Evolutionary conservation across 2,113 vertebrate genomes (phyloP).

Genomic region (Chrysochloris asiatica): DNA sequence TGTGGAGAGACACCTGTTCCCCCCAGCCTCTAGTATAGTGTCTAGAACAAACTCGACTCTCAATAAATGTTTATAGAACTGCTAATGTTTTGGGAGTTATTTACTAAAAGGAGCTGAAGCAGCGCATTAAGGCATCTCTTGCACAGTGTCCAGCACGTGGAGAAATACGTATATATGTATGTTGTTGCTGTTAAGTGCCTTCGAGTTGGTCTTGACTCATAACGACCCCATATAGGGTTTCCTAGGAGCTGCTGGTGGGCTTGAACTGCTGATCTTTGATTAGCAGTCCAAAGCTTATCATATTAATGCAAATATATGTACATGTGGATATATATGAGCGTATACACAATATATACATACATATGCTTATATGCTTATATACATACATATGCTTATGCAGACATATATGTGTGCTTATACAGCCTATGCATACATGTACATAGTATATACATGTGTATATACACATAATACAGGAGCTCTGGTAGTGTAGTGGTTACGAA

Average conservation of each 20-base stretch:
- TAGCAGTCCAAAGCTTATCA: no score
- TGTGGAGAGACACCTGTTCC: not conserved
- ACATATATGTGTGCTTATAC: no score
- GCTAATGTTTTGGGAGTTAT: not conserved
- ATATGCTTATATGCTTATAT: not conserved
- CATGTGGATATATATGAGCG: not conserved
- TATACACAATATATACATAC: not conserved
- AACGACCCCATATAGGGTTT: no score
- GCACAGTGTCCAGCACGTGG: not conserved
- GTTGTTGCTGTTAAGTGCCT: no score
- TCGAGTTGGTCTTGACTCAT: no score
- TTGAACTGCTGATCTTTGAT: no score
- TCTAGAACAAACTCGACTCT: not conserved
- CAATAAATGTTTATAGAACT: not conserved
- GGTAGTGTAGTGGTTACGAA: no score
- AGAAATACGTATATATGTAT: not conserved
- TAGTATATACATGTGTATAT: no score
- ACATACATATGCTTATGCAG: not conserved
- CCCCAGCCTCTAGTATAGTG: not conserved
- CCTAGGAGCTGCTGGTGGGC: no score
- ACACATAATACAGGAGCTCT: no score
- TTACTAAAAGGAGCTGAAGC: not conserved
- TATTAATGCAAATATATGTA: no score
- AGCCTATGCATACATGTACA: no score
- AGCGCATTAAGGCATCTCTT: not conserved